Evolutionary conservation across 2,888 invertebrate species (phyloP).

Genomic region (Willowsia nigromaculata): DNA sequence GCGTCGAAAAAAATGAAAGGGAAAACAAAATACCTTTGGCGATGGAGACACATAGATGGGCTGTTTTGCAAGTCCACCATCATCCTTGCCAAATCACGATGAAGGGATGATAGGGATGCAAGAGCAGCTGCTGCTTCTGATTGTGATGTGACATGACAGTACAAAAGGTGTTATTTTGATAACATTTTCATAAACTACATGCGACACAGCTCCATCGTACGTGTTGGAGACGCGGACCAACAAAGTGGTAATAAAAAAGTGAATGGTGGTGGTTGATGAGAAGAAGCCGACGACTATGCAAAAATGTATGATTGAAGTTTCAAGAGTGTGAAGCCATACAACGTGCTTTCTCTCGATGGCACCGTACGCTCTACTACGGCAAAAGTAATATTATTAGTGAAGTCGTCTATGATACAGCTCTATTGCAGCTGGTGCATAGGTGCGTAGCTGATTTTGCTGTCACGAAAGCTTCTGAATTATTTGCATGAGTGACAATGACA

Average conservation of each 20-base stretch:
- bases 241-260: neutral
- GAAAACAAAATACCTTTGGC: conserved; percentile 32
- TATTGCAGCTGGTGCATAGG: too few species aligned
- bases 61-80: conserved; percentile 4
- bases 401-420: too few species aligned
- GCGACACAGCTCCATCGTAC: neutral
- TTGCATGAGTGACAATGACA: neutral
- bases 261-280: neutral
- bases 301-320: neutral
- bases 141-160: conserved; percentile 52
- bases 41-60: neutral
- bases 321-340: neutral
- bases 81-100: conserved; percentile 64
- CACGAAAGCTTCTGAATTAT: neutral
- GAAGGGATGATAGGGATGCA: neutral
- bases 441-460: too few species aligned
- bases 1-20: conserved; percentile 36
- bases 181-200: conserved; percentile 50
- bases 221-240: neutral
- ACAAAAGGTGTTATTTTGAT: conserved; percentile 68
- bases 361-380: too few species aligned
- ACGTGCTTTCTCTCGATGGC: conserved; percentile 5
- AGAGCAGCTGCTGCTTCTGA: neutral
- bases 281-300: neutral
- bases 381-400: too few species aligned